Evolutionary conservation across 2,888 invertebrate genomes (phyloP), one percentile per base, ranked within the genome.

Genomic region (Callimorpha dominula): DNA sequence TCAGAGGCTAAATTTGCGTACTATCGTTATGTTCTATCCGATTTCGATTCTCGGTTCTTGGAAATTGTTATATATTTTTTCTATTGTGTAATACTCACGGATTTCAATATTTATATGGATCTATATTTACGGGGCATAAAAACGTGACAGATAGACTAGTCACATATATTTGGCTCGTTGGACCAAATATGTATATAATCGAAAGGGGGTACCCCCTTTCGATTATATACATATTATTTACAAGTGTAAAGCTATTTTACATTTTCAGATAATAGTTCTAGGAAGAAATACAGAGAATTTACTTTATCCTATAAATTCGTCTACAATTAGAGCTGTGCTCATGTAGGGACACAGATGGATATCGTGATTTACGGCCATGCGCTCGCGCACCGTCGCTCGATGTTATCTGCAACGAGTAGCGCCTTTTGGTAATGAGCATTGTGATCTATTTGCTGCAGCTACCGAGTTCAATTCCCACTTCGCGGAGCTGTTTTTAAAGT

Each of bases 291-390:
- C 63, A 78, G 40, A 42, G 65, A 68, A 72, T 72, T 65, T 60
- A n/a, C 43, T 71, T 49, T 74, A 31, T 69, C 63, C 85, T 88
- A 85, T 83, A 84, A 85, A 86, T 87, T 85, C 84, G 81, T 85
- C 86, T 84, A 92, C 93, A 93, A 93, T 93, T 93, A 93, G 91
- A 90, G 86, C 90, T 88, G 89, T 86, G 88, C 89, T 88, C 92
- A 90, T 92, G 89, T 89, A 86, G 87, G 88, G 88, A 88, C 88
- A 86, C 75, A 76, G 93, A 92, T 93, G 92, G 84, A 90, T 92
- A 93, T 87, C 87, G 90, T 93, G 93, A 93, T 93, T 92, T 93
- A 93, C 92, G 90, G 89, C 85, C 85, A 78, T 80, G 91, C 90
- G 86, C 85, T 78, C 80, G 82, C 84, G 76, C 77, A 80, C 80